Evolutionary conservation across 2,888 invertebrate species (phyloP).

Genomic region (Portevinia maculata): DNA sequence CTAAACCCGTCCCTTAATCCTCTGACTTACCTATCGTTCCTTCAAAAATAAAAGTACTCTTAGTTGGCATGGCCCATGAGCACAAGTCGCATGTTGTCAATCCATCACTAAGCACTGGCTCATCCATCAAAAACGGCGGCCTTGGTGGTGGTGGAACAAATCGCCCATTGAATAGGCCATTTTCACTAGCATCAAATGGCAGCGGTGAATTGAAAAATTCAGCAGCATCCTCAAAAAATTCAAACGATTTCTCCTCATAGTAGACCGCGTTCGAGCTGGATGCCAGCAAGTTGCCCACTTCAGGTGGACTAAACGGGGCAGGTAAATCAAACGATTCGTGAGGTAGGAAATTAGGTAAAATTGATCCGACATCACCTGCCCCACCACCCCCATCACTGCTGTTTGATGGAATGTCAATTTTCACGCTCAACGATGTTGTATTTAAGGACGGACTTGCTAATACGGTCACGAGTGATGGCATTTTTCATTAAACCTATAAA

Average conservation of each 20-base stretch:
- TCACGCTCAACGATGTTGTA: constrained; percentile 53
- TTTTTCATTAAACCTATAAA: constrained; percentile 66
- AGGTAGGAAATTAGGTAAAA: constrained; percentile 61
- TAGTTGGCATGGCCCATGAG: constrained; percentile 87
- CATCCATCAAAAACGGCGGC: constrained; percentile 86
- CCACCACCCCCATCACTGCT: constrained; percentile 33
- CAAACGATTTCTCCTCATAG: constrained; percentile 81
- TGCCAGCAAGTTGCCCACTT: constrained; percentile 79
- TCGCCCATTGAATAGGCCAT: constrained; percentile 82
- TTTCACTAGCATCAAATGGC: constrained; percentile 83
- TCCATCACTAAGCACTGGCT: constrained; percentile 86
- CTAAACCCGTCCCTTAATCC: constrained; percentile 9
- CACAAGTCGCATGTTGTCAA: constrained; percentile 89
- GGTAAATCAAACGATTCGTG: constrained; percentile 76
- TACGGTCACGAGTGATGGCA: constrained; percentile 73
- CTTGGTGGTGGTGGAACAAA: constrained; percentile 88
- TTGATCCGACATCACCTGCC: constrained; percentile 34
- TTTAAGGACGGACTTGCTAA: constrained; percentile 65
- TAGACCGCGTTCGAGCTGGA: constrained; percentile 78
- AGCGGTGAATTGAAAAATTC: constrained; percentile 82
- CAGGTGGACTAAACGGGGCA: constrained; percentile 79
- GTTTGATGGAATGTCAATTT: constrained; percentile 54
- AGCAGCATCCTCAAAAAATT: constrained; percentile 81
- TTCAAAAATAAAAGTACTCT: constrained; percentile 85
- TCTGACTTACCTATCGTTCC: constrained; percentile 85